Base-by-base conservation (phyloP, 1,140 invertebrate genomes). In the Drosophila bipectinata region DNA sequence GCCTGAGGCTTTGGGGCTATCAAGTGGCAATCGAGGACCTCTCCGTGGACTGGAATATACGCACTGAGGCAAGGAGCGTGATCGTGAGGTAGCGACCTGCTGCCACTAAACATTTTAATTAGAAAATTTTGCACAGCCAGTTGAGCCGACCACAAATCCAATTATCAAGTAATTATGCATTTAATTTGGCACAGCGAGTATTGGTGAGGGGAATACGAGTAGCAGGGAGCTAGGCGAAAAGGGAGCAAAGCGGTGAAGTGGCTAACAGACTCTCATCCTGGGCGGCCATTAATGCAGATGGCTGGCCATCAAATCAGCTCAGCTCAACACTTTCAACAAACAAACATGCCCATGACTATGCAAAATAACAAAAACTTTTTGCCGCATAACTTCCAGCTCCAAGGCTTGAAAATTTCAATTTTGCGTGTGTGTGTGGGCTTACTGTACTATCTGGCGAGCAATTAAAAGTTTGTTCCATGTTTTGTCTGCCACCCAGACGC, bases 121-220 rank as follows among this genome's bases (percentile, higher is more conserved):
- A 85, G 82, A 85, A 85, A 85, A 85, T 85, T 74, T 87, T 58
- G 59, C 74, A 71, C 81, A 72, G 55, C 75, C 74, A 87, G 82
- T 81, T 78, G 78, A 87, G 83, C 69, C 82, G 78, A 82, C 82
- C 82, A 55, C 82, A 85, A 85, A 85, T 85, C 82, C 82, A 85
- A 85, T 85, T 85, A 85, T 81, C 82, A 87, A 85, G 82, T 85
- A 85, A 85, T 85, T 85, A 85, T 85, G 82, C 82, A 85, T 85
- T 85, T 85, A 87, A 85, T 85, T 85, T 85, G 64, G 55, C 68
- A 85, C 82, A 58, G 32, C 39, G 28, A 44, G 26, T 15, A 48
- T 21, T 32, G 24, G 30, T 30, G 15, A 30, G 41, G 9, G 15
- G 30, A 37, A n/a, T 37, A n/a, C n/a, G 8, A 12, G 51, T 14